Base-by-base conservation (phyloP, 2,113 vertebrate species). In the Aspiorhynchus laticeps region DNA sequence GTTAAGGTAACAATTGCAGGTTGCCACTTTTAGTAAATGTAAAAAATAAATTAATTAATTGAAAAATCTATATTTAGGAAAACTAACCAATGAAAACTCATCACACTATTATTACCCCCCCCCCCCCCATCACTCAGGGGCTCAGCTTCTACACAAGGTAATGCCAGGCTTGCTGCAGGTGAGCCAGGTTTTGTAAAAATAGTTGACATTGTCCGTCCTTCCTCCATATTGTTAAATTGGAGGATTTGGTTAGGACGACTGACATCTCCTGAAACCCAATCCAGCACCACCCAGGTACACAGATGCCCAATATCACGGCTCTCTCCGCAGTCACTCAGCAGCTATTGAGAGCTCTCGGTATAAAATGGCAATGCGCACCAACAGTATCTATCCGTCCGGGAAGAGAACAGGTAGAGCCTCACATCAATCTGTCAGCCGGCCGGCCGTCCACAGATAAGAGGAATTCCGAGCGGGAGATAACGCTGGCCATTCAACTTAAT, bases 261-360 rank as follows among this genome's bases (percentile, higher is more conserved):
- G 78, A 79, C 89, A 93, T 93, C 92, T 92, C 84, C 67, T 94
- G 96, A 96, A 95, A 97, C 93, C 90, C 78, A 94, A 96, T 96
- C 95, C 94, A 87, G 86, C 84, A 89, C 91, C 93, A 95, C 93
- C 94, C 93, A 96, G 92, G 95, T 89, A 93, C 93, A 93, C 91
- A 91, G 93, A 93, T 93, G 94, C 93, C 94, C 95, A 85, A 95
- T 94, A 95, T 92, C 93, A 33, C 92, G 92, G 92, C 90, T 89
- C 92, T 93, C 92, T 93, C 91, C 88, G 90, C 90, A 59, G 89
- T 97, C 97, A 95, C 91, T 98, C 97, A 97, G 93, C 96, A 95
- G 96, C 95, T 95, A 93, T 96, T 96, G 94, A 96, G 94, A 91
- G 91, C 86, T 87, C 95, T 95, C 95, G 94, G 92, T 93, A 95